Evolutionary conservation across 2,113 vertebrate genomes (phyloP).

Genomic region (Gopherus evgoodei): DNA sequence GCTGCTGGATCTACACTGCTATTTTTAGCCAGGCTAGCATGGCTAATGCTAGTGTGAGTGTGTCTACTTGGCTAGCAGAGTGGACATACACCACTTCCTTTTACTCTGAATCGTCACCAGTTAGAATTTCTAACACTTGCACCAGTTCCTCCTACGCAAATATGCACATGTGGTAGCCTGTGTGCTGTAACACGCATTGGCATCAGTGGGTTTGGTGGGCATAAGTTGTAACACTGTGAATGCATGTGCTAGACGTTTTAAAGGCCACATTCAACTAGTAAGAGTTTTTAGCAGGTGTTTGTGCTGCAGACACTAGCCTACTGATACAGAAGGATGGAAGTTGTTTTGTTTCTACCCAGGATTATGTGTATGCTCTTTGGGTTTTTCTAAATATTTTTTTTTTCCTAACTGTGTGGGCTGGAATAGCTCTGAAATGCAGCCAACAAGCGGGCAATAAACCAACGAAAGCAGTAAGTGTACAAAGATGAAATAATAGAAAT

Average conservation of each 20-base stretch:
- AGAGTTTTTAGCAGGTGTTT: not conserved
- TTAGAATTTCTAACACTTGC: not conserved
- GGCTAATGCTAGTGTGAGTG: not conserved
- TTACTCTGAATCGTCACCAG: not conserved
- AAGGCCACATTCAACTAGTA: not conserved
- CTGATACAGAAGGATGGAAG: not conserved
- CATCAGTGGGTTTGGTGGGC: not conserved
- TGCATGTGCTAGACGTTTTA: not conserved
- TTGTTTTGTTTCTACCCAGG: constrained; percentile 15
- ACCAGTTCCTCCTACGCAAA: not conserved
- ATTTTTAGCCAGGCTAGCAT: not conserved
- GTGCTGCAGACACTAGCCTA: not conserved
- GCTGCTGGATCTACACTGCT: not conserved
- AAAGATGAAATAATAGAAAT: constrained; percentile 46
- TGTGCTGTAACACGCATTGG: not conserved
- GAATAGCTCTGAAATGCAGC: constrained; percentile 48
- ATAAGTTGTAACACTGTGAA: not conserved
- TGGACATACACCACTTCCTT: not conserved
- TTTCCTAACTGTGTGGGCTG: not conserved
- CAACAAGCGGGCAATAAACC: constrained; percentile 31
- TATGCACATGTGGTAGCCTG: not conserved
- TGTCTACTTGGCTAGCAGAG: not conserved
- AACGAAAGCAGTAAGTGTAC: constrained; percentile 23
- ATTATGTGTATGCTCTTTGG: not conserved
- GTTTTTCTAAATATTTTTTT: not conserved